Percentiles rank a stretch among this genome's conserved stretches.
Conservation (phyloP, 2,113 vertebrate species). For the Phylloscopus trochilus region DNA sequence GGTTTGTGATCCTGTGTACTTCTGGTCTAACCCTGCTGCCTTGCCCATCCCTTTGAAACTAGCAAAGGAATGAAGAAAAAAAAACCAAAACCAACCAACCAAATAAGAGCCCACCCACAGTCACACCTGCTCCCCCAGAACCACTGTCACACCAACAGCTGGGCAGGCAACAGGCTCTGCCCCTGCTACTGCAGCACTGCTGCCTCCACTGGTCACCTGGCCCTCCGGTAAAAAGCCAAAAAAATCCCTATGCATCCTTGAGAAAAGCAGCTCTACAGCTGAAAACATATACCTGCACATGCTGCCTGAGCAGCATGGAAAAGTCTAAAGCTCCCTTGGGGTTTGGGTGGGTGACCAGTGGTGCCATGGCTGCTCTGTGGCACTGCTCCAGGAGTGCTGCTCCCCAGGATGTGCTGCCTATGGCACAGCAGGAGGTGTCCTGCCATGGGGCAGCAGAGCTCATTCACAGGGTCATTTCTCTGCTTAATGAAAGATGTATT, state of each 20-base stretch:
- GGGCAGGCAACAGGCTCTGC: neutral
- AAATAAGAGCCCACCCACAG: neutral
- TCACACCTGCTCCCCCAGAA: neutral
- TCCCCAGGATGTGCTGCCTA: fast-evolving
- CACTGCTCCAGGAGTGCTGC: neutral
- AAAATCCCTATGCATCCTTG: neutral
- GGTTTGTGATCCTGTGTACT: neutral
- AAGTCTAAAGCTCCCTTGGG: neutral
- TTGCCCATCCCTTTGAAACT: neutral
- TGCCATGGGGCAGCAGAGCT: neutral
- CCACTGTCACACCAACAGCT: neutral
- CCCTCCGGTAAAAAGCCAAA: neutral
- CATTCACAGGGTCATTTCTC: neutral
- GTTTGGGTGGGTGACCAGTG: fast-evolving
- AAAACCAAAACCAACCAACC: neutral
- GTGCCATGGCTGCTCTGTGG: neutral
- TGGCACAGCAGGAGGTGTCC: fast-evolving
- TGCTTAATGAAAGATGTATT: neutral
- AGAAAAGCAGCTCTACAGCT: neutral
- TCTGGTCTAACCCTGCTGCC: neutral
- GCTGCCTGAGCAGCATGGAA: neutral
- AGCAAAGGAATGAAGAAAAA: neutral
- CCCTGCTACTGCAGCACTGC: fast-evolving
- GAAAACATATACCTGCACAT: neutral
- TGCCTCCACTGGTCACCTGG: fast-evolving